Evolutionary conservation across 2,797 vertebrate genomes (phyloP), one percentile per base, ranked within the genome.

Genomic region (Pangasius larnaudii): DNA sequence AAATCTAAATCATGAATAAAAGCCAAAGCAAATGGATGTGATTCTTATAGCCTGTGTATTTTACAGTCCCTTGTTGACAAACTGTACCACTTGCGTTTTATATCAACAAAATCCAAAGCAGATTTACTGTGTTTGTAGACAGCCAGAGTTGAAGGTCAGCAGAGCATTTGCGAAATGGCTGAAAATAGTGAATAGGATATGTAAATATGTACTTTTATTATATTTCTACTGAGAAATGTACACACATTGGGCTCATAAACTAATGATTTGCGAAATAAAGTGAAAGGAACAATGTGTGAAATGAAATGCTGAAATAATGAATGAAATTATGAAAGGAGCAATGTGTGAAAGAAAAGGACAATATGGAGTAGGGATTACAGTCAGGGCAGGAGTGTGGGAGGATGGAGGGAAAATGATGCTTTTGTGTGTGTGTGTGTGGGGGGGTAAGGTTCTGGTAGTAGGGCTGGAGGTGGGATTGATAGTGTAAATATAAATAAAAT

Each of bases 261-360:
- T 51, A 19, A 53, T 33, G 18, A 56, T 56, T 56, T 33, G 51
- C 5, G 14, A 53, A 56, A 36, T 27, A 27, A 14, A 49, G 42
- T 84, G 71, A 82, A 69, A 49, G 78, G 85, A 58, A 67, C 49
- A 85, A 6, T 42, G 86, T 33, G 56, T 51, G 39, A 22, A 42
- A 42, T 42, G 42, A 42, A 42, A 42, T 42, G 42, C 5, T 42
- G 42, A 42, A 42, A 6, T 42, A 42, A 42, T 6, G 42, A 42
- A 42, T 42, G 42, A 42, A 42, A 7, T 42, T 6, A 39, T 84
- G 71, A 83, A 78, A 30, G 79, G 86, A 53, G 77, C 53, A 74
- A 84, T 42, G 39, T 56, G 77, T 80, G 85, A 75, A 65, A 80
- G 49, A 75, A 72, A 67, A 81, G 84, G 27, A 88, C 80, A 80